Evolutionary conservation across 1,140 invertebrate genomes (phyloP), one percentile per base, ranked within the genome.

Genomic region (Drosophila bifasciata): DNA sequence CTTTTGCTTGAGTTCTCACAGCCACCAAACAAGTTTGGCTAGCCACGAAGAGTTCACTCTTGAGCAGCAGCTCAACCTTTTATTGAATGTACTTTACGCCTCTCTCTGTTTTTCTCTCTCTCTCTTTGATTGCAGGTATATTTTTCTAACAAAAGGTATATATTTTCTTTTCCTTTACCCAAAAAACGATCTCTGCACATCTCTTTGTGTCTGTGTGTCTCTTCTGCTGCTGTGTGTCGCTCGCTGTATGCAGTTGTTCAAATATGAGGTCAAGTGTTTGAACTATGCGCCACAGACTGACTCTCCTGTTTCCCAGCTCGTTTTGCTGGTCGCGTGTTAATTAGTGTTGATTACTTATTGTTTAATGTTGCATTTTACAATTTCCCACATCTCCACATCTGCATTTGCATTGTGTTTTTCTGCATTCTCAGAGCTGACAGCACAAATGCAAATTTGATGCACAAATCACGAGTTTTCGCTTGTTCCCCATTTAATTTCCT

Each of bases 221-320:
- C n/a, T n/a, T n/a, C n/a, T n/a, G n/a, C n/a, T n/a, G n/a, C 19
- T 32, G 28, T 13, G 11, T 36, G 32, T 36, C 11, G 32, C 11
- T 36, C 9, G 4, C 32, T 55, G 49, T 53, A 51, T 62, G 71
- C 81, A 76, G 79, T 79, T 74, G 81, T 68, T 81, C 74, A 88
- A 75, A 86, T 83, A 86, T 88, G 81, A 68, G 81, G 81, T 86
- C 81, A 86, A 86, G 83, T 88, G 83, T 78, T 78, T 81, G 66
- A 71, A 71, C 78, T 74, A 79, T 77, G 55, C 63, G 74, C 28
- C 21, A 17, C 36, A 17, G 46, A 32, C 43, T 48, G 32, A n/a
- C n/a, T n/a, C n/a, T n/a, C n/a, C n/a, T 40, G 28, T 53, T 36
- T 45, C 19, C 39, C 52, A 19, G 50, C 69, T 66, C 57, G 45